Base-by-base conservation (phyloP, 2,797 vertebrate species). In the Eupleurogrammus muticus region DNA sequence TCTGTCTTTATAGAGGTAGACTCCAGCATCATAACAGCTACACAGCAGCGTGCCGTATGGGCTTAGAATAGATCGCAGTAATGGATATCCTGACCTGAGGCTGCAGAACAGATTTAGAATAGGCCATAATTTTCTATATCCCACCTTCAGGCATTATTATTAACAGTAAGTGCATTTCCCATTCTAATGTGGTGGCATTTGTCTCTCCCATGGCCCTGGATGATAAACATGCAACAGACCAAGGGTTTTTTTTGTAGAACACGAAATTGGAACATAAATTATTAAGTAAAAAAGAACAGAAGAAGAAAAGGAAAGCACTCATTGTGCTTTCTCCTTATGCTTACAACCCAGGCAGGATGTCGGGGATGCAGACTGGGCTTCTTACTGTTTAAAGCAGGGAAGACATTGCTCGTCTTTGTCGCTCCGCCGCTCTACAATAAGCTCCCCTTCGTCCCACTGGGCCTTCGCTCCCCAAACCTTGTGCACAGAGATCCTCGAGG, bases 211-310 rank as follows among this genome's bases (percentile, higher is more conserved):
- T 67, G 32, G 55, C 47, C 47, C 66, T 71, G 51, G 65, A 77
- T 86, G 67, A 86, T 80, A 87, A 90, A 87, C 80, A 79, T 17
- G 14, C 63, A 19, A 14, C 16, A 72, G 61, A 85, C 76, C 34
- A 1, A 63, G 38, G 38, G n/a, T n/a, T n/a, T 28, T 66, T 77
- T 86, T 79, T 83, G 72, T 81, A 68, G 48, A 85, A 77, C 71
- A 85, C 75, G 73, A 84, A 90, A 83, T 79, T 73, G 73, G 54
- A 83, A 81, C 62, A 86, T 86, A 52, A 86, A 88, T 85, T 81
- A 92, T 91, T 87, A 59, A 90, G 51, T 34, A 38, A 66, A 35
- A 28, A 28, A 66, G 35, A 82, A 70, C 46, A 73, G 61, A 64
- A 58, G 67, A 82, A 70, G 46, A 73, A 64, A 64, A 58, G 67